phyloP scores from a whole-genome alignment of 2,797 vertebrate genomes.

The Sphenodon punctatus region DNA sequence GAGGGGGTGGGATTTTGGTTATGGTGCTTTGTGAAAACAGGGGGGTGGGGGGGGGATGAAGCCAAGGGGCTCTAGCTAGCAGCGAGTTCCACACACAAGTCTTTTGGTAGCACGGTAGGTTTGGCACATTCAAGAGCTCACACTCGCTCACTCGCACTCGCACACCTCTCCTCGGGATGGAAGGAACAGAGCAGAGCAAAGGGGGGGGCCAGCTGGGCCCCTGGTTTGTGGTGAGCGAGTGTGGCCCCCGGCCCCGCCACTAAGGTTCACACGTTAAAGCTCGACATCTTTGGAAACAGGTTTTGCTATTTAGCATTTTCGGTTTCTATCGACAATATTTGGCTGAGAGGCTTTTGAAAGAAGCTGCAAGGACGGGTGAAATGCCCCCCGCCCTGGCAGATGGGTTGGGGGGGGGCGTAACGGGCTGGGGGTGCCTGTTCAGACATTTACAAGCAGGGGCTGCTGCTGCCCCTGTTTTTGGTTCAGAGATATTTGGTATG shows the following conservation, averaged over 20 bases:
- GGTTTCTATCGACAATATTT: constrained; percentile 65
- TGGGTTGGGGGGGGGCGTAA: neutral
- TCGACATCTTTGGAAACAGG: constrained; percentile 76
- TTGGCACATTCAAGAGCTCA: no score
- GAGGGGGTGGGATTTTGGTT: neutral
- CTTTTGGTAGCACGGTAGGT: neutral
- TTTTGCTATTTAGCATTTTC: constrained; percentile 41
- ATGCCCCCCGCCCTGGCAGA: neutral
- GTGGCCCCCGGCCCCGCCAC: no score
- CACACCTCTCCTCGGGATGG: no score
- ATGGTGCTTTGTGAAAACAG: neutral
- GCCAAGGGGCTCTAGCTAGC: neutral
- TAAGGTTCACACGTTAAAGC: neutral
- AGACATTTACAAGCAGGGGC: neutral
- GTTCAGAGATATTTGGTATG: neutral
- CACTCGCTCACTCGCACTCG: no score
- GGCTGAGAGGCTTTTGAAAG: constrained; percentile 57
- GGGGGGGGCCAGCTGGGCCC: neutral
- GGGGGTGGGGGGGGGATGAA: neutral
- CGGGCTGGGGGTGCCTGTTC: neutral
- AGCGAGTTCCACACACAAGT: neutral
- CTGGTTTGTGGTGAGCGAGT: neutral
- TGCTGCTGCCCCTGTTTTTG: neutral
- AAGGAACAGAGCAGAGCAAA: no score
- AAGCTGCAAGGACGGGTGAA: neutral